phyloP scores from a whole-genome alignment of 2,797 vertebrate species.

The Pristis pectinata region DNA sequence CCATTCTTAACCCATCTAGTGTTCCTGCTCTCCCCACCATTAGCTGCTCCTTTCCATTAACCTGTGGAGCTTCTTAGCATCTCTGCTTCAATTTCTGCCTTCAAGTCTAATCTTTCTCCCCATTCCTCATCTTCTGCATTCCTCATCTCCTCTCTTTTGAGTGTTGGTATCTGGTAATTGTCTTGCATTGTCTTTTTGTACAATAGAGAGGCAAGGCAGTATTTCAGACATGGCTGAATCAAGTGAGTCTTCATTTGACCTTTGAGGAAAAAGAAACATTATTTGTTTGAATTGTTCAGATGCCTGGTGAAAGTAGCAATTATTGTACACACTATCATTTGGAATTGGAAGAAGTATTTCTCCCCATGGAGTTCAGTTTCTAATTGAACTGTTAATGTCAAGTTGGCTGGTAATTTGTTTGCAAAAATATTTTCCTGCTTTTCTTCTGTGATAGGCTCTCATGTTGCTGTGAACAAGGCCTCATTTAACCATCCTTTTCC shows the following conservation, averaged over 20 bases:
- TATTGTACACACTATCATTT: slow-evolving; percentile 14
- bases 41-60: background rate
- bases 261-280: background rate
- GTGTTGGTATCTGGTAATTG: background rate
- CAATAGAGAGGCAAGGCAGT: background rate
- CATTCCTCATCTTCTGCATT: background rate
- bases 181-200: background rate
- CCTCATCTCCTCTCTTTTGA: background rate
- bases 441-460: background rate
- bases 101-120: background rate
- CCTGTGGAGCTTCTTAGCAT: background rate
- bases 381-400: slow-evolving; percentile 20
- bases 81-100: background rate
- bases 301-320: background rate
- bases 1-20: background rate
- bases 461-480: background rate
- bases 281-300: slow-evolving; percentile 6
- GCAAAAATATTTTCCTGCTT: background rate
- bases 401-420: slow-evolving; percentile 11
- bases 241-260: background rate
- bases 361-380: background rate
- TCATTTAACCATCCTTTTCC: background rate
- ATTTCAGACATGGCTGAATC: background rate
- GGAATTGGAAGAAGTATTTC: background rate
- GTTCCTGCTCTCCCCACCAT: background rate